phyloP scores from a whole-genome alignment of 2,797 vertebrate genomes.

The Natrix natrix region DNA sequence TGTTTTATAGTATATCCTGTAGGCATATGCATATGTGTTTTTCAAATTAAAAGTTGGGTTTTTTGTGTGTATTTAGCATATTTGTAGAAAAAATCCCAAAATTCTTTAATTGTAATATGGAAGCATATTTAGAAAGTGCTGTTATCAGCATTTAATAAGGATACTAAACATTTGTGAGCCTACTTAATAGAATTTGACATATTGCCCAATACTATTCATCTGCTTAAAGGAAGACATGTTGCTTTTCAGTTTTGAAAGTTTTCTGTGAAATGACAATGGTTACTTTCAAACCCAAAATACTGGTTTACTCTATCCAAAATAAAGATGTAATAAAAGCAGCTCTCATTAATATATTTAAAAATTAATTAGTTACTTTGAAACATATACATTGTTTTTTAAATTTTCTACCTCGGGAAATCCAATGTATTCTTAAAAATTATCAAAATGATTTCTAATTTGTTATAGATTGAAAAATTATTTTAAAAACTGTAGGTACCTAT shows the following conservation, averaged over 20 bases:
- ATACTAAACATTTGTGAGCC: neutral
- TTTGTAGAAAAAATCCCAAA: neutral
- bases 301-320: neutral
- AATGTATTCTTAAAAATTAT: neutral
- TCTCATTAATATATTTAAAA: neutral
- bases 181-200: neutral
- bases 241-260: neutral
- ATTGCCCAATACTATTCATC: neutral
- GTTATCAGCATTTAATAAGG: neutral
- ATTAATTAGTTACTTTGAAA: neutral
- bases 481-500: neutral
- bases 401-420: neutral
- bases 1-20: neutral
- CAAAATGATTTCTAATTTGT: neutral
- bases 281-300: neutral
- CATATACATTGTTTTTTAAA: neutral
- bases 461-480: neutral
- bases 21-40: neutral
- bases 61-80: conserved; percentile 4
- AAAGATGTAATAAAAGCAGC: neutral
- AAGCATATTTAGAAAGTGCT: neutral
- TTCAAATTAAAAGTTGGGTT: neutral
- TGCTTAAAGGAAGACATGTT: neutral
- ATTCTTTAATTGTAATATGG: neutral
- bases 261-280: neutral